Percentiles rank a stretch among this genome's conserved stretches.
These are phyloP conservation scores for Lycopodina hypogea DNA, from an alignment of 37 sponge, comb jelly and placozoan genomes.

Conservation along the genomic window DNA sequence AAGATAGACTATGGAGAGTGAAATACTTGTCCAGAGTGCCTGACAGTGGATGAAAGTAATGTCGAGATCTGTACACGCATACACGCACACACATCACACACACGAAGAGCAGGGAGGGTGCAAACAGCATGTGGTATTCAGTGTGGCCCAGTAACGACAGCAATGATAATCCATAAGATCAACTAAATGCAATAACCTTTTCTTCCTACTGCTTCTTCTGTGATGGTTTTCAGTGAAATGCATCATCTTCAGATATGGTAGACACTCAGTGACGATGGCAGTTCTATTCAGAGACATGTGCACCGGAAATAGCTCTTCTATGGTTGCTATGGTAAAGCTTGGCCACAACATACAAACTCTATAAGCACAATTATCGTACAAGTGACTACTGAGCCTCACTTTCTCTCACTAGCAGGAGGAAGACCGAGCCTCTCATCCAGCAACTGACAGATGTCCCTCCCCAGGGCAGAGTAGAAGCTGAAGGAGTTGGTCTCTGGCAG, in stretches of 20 bases:
- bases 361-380: background rate
- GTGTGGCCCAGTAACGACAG: too few species aligned
- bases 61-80: background rate
- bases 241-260: constrained; percentile 8
- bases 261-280: background rate
- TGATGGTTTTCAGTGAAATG: background rate
- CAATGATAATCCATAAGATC: too few species aligned
- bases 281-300: background rate
- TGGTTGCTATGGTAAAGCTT: background rate
- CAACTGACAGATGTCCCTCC: too few species aligned
- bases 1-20: too few species aligned
- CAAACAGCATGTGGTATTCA: too few species aligned
- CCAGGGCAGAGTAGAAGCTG: too few species aligned
- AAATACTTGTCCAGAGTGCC: too few species aligned
- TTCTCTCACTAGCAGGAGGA: background rate
- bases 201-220: background rate
- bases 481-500: background rate
- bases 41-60: background rate
- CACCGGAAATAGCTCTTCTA: too few species aligned
- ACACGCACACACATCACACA: background rate
- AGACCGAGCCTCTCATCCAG: too few species aligned
- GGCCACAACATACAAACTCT: background rate
- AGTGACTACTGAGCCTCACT: background rate
- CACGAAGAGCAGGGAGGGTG: background rate
- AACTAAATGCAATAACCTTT: too few species aligned